phyloP scores from a whole-genome alignment of 1,140 invertebrate genomes.

The Nebria ingens region DNA sequence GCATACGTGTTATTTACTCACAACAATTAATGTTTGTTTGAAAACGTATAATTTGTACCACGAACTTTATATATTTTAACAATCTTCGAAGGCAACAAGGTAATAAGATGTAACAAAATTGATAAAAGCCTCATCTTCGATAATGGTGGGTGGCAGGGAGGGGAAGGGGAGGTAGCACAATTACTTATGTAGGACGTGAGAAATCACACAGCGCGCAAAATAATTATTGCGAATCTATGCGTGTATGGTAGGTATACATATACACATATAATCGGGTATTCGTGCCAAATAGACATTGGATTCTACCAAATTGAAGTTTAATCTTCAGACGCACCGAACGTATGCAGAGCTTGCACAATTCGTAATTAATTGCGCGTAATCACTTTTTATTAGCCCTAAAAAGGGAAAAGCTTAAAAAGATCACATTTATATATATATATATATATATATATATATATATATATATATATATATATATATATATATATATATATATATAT shows the following conservation, averaged over 20 bases:
- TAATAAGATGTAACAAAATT: background rate
- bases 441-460: slow-evolving; percentile 12
- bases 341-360: too few species aligned
- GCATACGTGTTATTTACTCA: too few species aligned
- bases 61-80: too few species aligned
- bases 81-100: background rate
- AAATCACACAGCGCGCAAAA: background rate
- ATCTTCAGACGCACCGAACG: too few species aligned
- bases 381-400: too few species aligned
- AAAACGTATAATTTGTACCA: background rate
- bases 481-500: slow-evolving; percentile 15
- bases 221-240: background rate
- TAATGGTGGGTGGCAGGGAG: background rate
- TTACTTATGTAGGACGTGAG: background rate
- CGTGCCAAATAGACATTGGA: background rate
- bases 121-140: background rate
- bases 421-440: slow-evolving; percentile 11
- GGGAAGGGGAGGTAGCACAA: background rate
- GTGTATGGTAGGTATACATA: background rate
- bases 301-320: too few species aligned
- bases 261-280: background rate
- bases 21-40: too few species aligned
- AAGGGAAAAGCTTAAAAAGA: too few species aligned
- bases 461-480: slow-evolving; percentile 13
- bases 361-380: too few species aligned